phyloP scores from a whole-genome alignment of 2,888 invertebrate genomes.

The Papilio demoleus region DNA sequence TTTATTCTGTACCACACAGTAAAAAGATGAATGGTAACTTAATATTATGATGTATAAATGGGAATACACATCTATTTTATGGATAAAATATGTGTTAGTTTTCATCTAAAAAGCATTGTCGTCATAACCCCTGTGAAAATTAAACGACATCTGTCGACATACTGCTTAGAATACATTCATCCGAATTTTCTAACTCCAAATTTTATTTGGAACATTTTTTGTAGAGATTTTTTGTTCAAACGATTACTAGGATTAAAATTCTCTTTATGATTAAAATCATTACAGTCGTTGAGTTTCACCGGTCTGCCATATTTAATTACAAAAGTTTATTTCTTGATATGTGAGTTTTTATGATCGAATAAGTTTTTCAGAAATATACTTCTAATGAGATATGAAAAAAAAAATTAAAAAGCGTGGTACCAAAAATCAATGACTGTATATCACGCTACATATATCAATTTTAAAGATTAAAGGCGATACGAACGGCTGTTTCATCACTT shows the following conservation, averaged over 20 bases:
- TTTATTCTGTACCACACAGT: not conserved
- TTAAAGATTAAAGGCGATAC: conserved; percentile 13
- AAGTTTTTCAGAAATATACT: no score
- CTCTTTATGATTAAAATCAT: no score
- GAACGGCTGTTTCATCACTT: conserved; percentile 17
- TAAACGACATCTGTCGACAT: conserved; percentile 29
- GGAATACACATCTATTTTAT: no score
- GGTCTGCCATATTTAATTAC: no score
- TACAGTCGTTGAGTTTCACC: no score
- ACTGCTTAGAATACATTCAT: conserved; percentile 22
- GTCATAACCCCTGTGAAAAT: conserved; percentile 24
- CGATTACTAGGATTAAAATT: no score
- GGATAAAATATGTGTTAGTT: not conserved
- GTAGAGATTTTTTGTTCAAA: not conserved
- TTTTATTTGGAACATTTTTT: not conserved
- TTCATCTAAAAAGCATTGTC: not conserved
- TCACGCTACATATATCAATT: conserved; percentile 3
- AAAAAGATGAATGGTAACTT: not conserved
- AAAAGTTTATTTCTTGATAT: no score
- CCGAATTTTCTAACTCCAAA: not conserved
- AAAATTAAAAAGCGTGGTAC: not conserved
- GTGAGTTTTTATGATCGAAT: no score
- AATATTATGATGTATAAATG: no score
- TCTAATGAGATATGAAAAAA: no score
- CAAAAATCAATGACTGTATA: conserved; percentile 4